Evolutionary conservation across 2,888 invertebrate species (phyloP), one percentile per base, ranked within the genome.

Genomic region (Colletes collaris): DNA sequence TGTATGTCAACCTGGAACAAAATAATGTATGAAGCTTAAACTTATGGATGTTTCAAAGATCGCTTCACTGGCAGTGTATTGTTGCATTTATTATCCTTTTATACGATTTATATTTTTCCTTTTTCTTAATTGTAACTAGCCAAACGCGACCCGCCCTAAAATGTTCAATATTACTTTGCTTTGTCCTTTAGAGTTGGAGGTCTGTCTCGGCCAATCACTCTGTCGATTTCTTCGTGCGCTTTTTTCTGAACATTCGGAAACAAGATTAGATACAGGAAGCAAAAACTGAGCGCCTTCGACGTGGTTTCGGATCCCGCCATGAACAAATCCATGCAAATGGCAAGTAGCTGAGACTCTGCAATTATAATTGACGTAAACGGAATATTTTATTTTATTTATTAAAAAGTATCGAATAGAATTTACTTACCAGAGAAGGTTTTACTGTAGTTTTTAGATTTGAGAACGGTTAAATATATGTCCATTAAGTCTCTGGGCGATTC

Each of bases 271-370:
- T 97, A 96, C 83, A 97, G 94, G 86, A 97, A 96, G 76, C 96
- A 95, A 89, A 97, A 97, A 44, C 96, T 95, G 88, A 97, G 93
- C 49, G 96, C 95, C 91, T 97, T 97, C 67, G 95, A 96, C 0
- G 97, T 97, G 0, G 97, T 97, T 93, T 97, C 97, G 0, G 97
- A 96, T 0, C 97, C 97, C 35, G 97, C 97, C 94, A 97, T 95
- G 88, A 97, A 97, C 94, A 97, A 95, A 87, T 97, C 97, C 94
- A 97, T 94, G 87, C 97, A 97, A 87, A 96, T 95, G 0, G 97
- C 97, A 73, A 97, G 92, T 67, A 97, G 92, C 87, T 97, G 97
- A 8, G 95, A 95, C 90, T 97, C 97, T 83, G 67, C 10, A 16
- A 16, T 53, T 19, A 37, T 11, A 13, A 72, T 44, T 19, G 2